Evolutionary conservation across 2,113 vertebrate species (phyloP).

Genomic region (Platysternon megacephalum): DNA sequence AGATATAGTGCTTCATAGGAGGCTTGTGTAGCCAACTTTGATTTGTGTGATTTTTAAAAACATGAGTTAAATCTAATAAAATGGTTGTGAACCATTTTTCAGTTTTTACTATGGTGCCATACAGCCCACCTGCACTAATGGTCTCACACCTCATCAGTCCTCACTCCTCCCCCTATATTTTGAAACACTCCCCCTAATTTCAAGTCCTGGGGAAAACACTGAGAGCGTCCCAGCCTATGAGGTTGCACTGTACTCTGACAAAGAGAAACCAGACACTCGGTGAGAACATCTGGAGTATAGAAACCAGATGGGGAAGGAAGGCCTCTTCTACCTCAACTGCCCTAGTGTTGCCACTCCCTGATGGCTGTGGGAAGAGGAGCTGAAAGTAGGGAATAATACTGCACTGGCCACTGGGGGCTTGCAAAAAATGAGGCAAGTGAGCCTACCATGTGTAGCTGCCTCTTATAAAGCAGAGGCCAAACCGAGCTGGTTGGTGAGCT

Average conservation of each 20-base stretch:
- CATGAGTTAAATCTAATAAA: too few relatives aligned
- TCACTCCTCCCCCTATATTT: too few relatives aligned
- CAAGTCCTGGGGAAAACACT: too few relatives aligned
- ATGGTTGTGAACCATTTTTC: too few relatives aligned
- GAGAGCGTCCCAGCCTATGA: accelerated
- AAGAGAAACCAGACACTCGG: accelerated
- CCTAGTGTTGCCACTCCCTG: background rate
- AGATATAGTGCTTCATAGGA: too few relatives aligned
- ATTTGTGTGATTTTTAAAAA: too few relatives aligned
- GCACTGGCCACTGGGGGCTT: background rate
- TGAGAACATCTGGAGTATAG: accelerated
- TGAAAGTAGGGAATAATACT: background rate
- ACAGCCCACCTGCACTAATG: too few relatives aligned
- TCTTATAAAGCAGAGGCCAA: background rate
- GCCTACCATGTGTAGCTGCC: background rate
- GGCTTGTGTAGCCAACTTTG: too few relatives aligned
- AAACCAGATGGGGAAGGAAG: background rate
- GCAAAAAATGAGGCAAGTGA: background rate
- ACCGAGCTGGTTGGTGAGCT: background rate
- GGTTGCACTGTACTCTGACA: accelerated
- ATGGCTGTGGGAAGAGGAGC: background rate
- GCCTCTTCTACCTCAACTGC: too few relatives aligned
- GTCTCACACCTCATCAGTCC: too few relatives aligned
- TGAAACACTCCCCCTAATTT: too few relatives aligned
- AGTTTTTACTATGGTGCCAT: too few relatives aligned